Conservation (phyloP, 92 coral and sea anemone species). For the Nematostella vectensis region DNA sequence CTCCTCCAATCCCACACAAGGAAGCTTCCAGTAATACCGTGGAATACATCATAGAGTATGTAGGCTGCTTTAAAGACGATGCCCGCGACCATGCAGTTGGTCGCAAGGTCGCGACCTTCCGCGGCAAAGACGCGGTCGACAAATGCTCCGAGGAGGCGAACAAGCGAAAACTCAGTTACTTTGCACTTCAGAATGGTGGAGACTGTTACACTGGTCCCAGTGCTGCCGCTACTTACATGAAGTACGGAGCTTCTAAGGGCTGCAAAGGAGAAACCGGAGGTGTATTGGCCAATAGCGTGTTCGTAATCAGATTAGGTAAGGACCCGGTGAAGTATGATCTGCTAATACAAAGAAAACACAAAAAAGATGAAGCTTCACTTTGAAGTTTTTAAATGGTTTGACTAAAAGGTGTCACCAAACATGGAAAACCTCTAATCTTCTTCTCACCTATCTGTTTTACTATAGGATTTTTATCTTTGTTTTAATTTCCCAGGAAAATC, state of each 20-base stretch:
- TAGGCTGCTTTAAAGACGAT: conserved; percentile 46
- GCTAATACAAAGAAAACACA: too few relatives aligned
- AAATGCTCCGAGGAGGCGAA: conserved; percentile 19
- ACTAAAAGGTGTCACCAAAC: too few relatives aligned
- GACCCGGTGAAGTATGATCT: too few relatives aligned
- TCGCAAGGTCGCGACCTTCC: conserved; percentile 12
- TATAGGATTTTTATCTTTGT: too few relatives aligned
- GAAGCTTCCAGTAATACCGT: neutral
- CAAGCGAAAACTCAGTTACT: conserved; percentile 16
- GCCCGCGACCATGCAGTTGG: conserved; percentile 5
- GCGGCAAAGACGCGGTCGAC: conserved; percentile 19
- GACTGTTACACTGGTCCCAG: conserved; percentile 27
- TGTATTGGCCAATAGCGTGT: neutral
- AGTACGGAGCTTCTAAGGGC: neutral
- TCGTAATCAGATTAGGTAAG: neutral
- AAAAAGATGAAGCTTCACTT: too few relatives aligned
- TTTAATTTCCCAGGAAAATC: neutral
- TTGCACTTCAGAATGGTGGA: conserved; percentile 17
- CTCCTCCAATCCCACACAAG: neutral
- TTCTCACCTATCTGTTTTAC: too few relatives aligned
- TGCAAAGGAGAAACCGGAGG: neutral
- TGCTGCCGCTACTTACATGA: conserved; percentile 10
- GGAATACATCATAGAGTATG: neutral
- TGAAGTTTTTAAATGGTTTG: too few relatives aligned
- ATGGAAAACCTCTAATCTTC: too few relatives aligned